Base-by-base conservation (phyloP, 1,140 invertebrate species). In the Ceratosolen solmsi region DNA sequence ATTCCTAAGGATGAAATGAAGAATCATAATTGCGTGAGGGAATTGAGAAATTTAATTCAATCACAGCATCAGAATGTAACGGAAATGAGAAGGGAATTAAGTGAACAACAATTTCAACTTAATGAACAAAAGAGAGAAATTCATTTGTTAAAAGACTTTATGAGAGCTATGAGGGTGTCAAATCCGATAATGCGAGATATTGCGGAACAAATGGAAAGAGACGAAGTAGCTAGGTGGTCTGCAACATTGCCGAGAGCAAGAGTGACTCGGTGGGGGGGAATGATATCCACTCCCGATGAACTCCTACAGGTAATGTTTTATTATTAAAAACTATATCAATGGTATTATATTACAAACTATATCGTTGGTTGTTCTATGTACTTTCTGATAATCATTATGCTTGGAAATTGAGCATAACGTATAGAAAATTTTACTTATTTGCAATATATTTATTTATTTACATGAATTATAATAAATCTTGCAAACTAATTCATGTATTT, bases 281-380 rank as follows among this genome's bases (percentile, higher is more conserved):
- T 99, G 97, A 98, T 99, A 80, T 98, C 97, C 25, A 99, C 98
- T 1, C 98, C 98, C 7, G 98, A 99, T 92, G 96, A 97, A 90
- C 94, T 96, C 51, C 92, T 99, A 84, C 97, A 99, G 94, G 96
- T 97, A 89, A 86, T 75, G 4, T 3, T 0, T 63, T 15, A 33
- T 17, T 33, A 2, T 2, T 38, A n/a, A 68, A 68, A 68, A 22
- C 9, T n/a, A 9, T 63, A 33, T 30, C 13, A n/a, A n/a, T n/a
- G n/a, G n/a, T n/a, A n/a, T n/a, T 46, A 46, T 46, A 46, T 46
- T 46, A 8, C 41, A 5, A 63, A 63, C 15, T 63, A 9, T 58
- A 5, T 58, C 22, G 7, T 5, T 30, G 2, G 25, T 30, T 30
- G n/a, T 63, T 79, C 54, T 49, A 25, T 51, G 9, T 27, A 49